Base-by-base conservation (phyloP, 2,797 vertebrate genomes). In the Chrysocyon brachyurus region DNA sequence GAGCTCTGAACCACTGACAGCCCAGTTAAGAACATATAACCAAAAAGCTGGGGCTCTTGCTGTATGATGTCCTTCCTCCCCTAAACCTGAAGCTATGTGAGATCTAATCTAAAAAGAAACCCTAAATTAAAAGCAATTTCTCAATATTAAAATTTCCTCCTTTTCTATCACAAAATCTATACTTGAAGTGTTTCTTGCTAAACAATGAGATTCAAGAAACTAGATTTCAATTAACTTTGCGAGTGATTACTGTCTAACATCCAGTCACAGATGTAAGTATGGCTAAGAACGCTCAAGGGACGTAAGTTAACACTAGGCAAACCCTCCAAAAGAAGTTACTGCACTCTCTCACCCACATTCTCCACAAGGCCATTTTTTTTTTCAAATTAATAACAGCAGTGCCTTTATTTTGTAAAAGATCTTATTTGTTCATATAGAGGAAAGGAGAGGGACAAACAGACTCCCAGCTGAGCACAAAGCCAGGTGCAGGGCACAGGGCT, bases 81-180 rank as follows among this genome's bases (percentile, higher is more conserved):
- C 40, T 95, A 70, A 90, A 83, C 40, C 11, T 86, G 66, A 96
- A 91, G 28, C 12, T 54, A 96, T 81, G 4, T 92, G 26, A 84
- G 19, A 24, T 92, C 72, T 63, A 70, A 52, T 86, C 33, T 57
- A 86, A 95, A 96, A 52, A 83, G n/a, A 73, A 92, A 93, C 36
- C 17, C 24, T 82, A 95, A 93, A 59, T 87, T 81, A 63, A 94
- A 92, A 92, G 26, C 26, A 54, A 83, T 49, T 84, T 83, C 72
- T 78, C 75, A 84, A 59, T 61, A 95, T 63, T 90, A 92, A 92
- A 92, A 92, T 92, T 46, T 79, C 24, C 52, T 68, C n/a, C 40
- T 61, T 95, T 94, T 52, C 89, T 89, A 72, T 28, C 72, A 87
- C 40, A 84, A 91, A 59, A 46, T 40, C 19, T 87, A 31, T 95